Conservation (phyloP, 2,797 vertebrate genomes). For the Mormyrus hasselquistii region DNA sequence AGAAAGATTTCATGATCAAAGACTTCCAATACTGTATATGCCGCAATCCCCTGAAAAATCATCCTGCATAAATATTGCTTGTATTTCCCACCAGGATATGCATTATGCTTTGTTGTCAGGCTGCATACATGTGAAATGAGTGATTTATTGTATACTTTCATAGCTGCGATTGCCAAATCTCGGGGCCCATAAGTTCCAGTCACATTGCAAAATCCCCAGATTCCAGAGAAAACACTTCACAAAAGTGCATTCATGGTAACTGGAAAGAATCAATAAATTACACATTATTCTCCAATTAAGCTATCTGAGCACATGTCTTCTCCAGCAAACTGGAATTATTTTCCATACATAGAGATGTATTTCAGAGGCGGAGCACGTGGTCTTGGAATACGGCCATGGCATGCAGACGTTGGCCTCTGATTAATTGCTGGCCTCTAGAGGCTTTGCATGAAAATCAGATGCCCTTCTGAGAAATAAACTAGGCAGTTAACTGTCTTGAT, state of each 20-base stretch:
- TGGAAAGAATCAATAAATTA: background rate
- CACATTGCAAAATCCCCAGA: background rate
- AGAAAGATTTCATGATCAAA: background rate
- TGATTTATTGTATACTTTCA: background rate
- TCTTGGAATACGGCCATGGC: constrained; percentile 7
- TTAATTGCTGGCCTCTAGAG: background rate
- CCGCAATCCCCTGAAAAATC: background rate
- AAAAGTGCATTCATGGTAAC: background rate
- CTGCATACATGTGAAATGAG: background rate
- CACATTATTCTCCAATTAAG: background rate
- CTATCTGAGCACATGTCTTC: background rate
- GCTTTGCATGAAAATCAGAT: background rate
- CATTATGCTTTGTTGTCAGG: background rate
- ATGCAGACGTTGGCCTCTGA: background rate
- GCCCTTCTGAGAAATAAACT: background rate
- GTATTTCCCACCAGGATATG: background rate
- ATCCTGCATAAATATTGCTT: background rate
- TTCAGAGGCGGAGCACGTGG: background rate
- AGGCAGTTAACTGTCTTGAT: background rate
- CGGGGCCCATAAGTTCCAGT: background rate
- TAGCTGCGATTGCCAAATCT: background rate
- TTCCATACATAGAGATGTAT: constrained; percentile 5
- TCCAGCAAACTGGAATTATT: background rate
- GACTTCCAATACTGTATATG: background rate
- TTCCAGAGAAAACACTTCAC: background rate